Conservation (phyloP, 53 echinoderm and acorn worm species). For the Apostichopus leukothele region DNA sequence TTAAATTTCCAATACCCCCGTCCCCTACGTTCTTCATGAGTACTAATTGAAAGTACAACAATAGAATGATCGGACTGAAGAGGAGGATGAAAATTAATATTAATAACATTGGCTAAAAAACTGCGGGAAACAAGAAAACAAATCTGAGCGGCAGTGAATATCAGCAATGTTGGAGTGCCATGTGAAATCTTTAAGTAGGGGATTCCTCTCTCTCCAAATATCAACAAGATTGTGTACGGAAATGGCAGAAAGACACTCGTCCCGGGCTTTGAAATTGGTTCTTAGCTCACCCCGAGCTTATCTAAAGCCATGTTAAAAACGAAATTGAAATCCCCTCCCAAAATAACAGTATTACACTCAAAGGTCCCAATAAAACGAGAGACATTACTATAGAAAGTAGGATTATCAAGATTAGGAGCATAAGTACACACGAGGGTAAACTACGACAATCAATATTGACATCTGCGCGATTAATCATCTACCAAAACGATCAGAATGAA, state of each 20-base stretch:
- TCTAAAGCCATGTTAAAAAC: slow-evolving; percentile 11
- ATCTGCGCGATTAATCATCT: too few species aligned
- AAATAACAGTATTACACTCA: neutral
- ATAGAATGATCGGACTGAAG: slow-evolving; percentile 53
- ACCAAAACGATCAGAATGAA: too few species aligned
- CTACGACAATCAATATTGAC: neutral
- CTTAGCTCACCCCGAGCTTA: slow-evolving; percentile 38
- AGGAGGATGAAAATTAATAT: slow-evolving; percentile 32
- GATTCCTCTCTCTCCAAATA: slow-evolving; percentile 52
- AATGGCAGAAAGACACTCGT: neutral
- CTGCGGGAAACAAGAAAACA: slow-evolving; percentile 46
- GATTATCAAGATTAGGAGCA: neutral
- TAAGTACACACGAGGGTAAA: neutral
- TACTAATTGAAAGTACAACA: neutral
- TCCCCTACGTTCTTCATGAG: too few species aligned
- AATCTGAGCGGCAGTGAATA: slow-evolving; percentile 52
- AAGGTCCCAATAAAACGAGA: neutral
- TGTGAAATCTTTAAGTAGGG: slow-evolving; percentile 27
- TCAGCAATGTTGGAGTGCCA: slow-evolving; percentile 47
- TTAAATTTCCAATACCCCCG: too few species aligned
- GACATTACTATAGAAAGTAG: neutral
- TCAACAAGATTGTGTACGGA: slow-evolving; percentile 18
- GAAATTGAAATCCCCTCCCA: neutral
- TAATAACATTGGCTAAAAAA: slow-evolving; percentile 8
- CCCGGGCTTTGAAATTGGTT: slow-evolving; percentile 38